Base-by-base conservation (phyloP, 2,113 vertebrate species). In the Menura novaehollandiae region DNA sequence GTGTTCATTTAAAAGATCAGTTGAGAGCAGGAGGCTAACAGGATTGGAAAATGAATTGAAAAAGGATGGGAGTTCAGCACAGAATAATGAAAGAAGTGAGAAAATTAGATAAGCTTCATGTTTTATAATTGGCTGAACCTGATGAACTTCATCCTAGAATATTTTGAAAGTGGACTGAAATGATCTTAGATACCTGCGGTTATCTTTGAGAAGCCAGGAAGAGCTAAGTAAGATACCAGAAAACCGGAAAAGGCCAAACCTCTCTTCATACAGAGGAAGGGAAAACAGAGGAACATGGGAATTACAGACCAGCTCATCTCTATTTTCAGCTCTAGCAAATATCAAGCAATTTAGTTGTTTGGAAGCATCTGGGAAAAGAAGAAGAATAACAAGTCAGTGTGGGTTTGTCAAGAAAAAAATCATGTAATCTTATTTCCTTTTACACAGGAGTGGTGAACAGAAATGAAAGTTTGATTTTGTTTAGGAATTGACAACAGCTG, bases 81-180 rank as follows among this genome's bases (percentile, higher is more conserved):
- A 72, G 64, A 95, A 89, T 84, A 94, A 95, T 6, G 80, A 78
- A 93, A 92, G 68, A 86, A 75, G 39, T 63, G 46, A 92, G 80
- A 87, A 97, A 97, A 93, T 93, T 94, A 95, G 56, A 85, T 85
- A 85, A 96, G 76, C 32, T 89, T 93, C 1, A 2, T 95, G 86
- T 89, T 93, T 84, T 91, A 92, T 92, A 97, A 97, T 92, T 95
- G 91, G 89, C 56, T 95, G 83, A 96, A 95, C 89, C 84, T 95
- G 95, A 95, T 89, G 93, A 95, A 91, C 93, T 87, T 96, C 77
- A 87, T 93, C 60, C 76, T 64, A 64, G 44, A 92, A 52, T 87
- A 91, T 93, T 91, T 56, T 95, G 75, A 89, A 95, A 95, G 72
- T 83, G 67, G 59, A 87, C 84, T 89, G 68, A 91, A 91, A 89